These are phyloP conservation scores for Dasypolia templi DNA, from an alignment of 2,888 invertebrate genomes.

Conservation along the genomic window DNA sequence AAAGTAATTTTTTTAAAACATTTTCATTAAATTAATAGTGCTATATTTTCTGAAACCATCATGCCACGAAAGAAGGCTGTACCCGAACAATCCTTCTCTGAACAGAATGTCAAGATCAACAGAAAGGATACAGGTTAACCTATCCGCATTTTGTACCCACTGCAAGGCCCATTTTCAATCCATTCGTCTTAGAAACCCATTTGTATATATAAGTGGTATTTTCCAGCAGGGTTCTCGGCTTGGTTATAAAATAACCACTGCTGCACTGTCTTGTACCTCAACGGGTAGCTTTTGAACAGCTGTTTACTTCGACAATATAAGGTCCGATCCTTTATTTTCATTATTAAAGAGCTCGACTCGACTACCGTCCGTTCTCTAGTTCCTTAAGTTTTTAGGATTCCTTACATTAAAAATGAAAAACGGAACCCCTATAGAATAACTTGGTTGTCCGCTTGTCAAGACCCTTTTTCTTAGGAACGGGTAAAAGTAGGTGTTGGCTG, in stretches of 20 bases:
- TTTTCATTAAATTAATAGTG: slow-evolving; percentile 61
- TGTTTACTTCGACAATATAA: neutral
- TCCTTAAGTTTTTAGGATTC: neutral
- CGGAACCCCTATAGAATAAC: neutral
- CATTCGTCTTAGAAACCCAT: neutral
- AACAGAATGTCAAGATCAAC: slow-evolving; percentile 72
- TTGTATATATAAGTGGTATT: no score
- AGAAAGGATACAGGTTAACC: slow-evolving; percentile 65
- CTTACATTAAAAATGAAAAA: neutral
- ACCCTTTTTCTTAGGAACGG: neutral
- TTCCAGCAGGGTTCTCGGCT: neutral
- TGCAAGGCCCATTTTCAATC: neutral
- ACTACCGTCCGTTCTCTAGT: neutral
- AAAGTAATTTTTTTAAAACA: slow-evolving; percentile 17
- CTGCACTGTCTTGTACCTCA: neutral
- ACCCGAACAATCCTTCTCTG: neutral
- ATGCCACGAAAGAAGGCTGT: slow-evolving; percentile 65
- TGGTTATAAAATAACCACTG: neutral
- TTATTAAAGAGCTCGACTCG: neutral
- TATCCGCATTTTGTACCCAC: neutral
- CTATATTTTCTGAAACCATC: slow-evolving; percentile 22
- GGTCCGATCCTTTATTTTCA: neutral
- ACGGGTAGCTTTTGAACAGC: neutral
- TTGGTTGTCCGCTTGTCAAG: neutral
- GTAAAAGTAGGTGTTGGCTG: no score